Evolutionary conservation across 2,888 invertebrate genomes (phyloP), one percentile per base, ranked within the genome.

Genomic region (Penaeus monodon): DNA sequence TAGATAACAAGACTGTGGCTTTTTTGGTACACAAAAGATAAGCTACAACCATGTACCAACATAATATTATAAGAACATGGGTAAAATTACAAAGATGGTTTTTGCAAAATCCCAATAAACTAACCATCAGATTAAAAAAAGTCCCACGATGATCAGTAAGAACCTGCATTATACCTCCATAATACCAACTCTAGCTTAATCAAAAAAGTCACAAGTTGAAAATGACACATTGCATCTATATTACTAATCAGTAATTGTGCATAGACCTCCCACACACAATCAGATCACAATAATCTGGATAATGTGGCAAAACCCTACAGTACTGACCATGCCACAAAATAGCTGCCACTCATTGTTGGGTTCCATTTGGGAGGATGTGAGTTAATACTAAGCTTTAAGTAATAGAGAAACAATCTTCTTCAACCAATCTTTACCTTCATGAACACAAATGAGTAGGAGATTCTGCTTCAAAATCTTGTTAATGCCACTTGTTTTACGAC

Each of bases 1-100:
- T 86, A 86, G 81, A 81, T 80, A 86, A 81, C 85, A 86, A 44
- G 57, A 57, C 77, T 66, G 76, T 66, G 78, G 76, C 76, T 70
- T 85, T 85, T 81, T 76, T 81, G 81, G 85, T 86, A 86, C 85
- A 84, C 78, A 86, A 86, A 86, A 81, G 81, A 81, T 74, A 76
- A 81, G 66, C 85, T 86, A 86, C 85, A 86, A 86, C 85, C 85
- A 86, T 86, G 85, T 86, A 86, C 85, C 85, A 86, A 86, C 49
- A 81, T 84, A 64, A 77, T 81, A 65, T 81, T 66, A 64, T 81
- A 86, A 81, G 85, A 86, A 86, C 65, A 76, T 81, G 81, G 81
- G 70, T 86, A 86, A 86, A 86, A 86, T 86, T 81, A 86, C 85
- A 86, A 86, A 86, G 74, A 74, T 86, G 57, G 74, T 70, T 81